Percentiles rank a stretch among this genome's conserved stretches.
Evolutionary conservation across 2,113 vertebrate species (phyloP).

Genomic region (Colius striatus): DNA sequence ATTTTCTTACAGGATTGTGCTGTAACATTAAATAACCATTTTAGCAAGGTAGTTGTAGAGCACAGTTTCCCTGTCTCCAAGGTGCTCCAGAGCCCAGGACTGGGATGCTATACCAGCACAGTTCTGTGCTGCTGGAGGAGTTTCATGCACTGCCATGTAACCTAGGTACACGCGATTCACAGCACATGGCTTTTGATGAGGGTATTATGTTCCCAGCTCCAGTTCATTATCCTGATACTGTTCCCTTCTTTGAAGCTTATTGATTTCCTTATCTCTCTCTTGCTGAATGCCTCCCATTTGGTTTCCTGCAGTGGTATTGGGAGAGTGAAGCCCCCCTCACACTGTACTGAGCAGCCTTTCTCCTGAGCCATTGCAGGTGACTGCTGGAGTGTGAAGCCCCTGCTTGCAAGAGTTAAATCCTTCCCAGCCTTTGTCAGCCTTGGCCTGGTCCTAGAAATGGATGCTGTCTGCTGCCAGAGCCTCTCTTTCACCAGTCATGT

Average conservation of each 20-base stretch:
- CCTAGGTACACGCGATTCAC: not conserved
- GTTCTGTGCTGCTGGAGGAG: not conserved
- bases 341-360: fast-evolving
- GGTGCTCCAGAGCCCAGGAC: not conserved
- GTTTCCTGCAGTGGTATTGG: not conserved
- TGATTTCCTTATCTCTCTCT: not conserved
- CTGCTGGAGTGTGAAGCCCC: not conserved
- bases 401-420: not conserved
- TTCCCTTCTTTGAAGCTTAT: not conserved
- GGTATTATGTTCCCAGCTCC: not conserved
- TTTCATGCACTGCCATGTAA: not conserved
- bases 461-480: conserved; percentile 3
- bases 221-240: not conserved
- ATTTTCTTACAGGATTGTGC: not conserved
- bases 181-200: not conserved
- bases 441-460: conserved; percentile 15
- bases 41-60: not conserved
- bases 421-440: not conserved
- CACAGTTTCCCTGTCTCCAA: not conserved
- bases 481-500: not conserved
- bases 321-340: fast-evolving
- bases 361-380: not conserved
- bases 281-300: fast-evolving
- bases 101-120: fast-evolving
- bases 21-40: not conserved